Conservation (phyloP, 1,140 invertebrate genomes). For the Gonatopus flavifemur region DNA sequence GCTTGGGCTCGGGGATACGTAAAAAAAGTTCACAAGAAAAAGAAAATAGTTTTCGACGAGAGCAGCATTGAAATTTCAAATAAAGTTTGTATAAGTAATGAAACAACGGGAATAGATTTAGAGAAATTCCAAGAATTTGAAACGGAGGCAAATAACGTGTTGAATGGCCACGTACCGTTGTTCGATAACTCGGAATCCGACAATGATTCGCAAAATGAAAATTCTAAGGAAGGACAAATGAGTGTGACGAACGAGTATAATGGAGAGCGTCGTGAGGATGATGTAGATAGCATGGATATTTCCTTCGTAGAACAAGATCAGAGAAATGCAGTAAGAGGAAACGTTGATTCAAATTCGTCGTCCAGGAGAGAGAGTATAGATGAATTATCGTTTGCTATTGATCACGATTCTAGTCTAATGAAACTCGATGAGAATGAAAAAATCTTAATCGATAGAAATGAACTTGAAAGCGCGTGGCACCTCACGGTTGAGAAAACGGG, state of each 20-base stretch:
- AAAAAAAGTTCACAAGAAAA: conserved; percentile 51
- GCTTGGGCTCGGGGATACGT: conserved; percentile 55
- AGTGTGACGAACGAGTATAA: conserved; percentile 9
- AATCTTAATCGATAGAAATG: conserved; percentile 62
- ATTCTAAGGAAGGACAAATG: conserved; percentile 23
- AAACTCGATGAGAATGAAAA: conserved; percentile 52
- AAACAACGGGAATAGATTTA: conserved; percentile 42
- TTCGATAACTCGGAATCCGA: conserved; percentile 45
- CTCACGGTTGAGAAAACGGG: conserved; percentile 61
- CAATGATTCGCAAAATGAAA: conserved; percentile 38
- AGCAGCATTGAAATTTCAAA: conserved; percentile 19
- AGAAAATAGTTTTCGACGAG: conserved; percentile 50
- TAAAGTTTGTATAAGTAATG: conserved; percentile 26
- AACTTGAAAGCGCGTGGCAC: conserved; percentile 63
- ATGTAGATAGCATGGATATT: conserved; percentile 24
- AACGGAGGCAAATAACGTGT: conserved; percentile 40
- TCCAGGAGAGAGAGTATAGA: conserved; percentile 39
- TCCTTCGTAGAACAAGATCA: conserved; percentile 24
- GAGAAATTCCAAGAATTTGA: conserved; percentile 55
- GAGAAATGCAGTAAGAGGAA: conserved; percentile 17
- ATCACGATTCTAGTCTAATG: conserved; percentile 42
- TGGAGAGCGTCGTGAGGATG: conserved; percentile 17
- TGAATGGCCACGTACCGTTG: conserved; percentile 44
- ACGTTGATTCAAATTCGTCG: conserved; percentile 32
- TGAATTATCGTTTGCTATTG: conserved; percentile 47